Conservation (phyloP, 2,888 invertebrate genomes). For the Lissonota sp. region DNA sequence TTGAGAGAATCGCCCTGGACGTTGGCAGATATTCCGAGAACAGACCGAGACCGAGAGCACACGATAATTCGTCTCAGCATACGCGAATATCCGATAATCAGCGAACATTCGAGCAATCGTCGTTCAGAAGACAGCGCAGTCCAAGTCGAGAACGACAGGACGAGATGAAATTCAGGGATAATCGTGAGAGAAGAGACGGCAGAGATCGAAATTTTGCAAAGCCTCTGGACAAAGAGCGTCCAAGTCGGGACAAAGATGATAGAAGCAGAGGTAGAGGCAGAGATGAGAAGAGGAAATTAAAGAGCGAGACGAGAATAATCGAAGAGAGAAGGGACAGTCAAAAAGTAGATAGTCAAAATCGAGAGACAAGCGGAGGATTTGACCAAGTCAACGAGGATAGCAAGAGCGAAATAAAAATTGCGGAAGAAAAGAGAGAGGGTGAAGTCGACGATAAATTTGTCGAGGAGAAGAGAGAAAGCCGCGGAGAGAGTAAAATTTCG, state of each 20-base stretch:
- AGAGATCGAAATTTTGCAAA: conserved; percentile 49
- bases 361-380: conserved; percentile 27
- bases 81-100: conserved; percentile 38
- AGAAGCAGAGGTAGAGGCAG: conserved; percentile 40
- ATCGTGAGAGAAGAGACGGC: conserved; percentile 53
- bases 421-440: conserved; percentile 39
- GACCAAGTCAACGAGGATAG: conserved; percentile 30
- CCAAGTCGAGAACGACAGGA: conserved; percentile 69
- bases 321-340: conserved; percentile 28
- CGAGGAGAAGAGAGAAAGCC: too few species aligned
- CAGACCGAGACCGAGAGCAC: conserved; percentile 39
- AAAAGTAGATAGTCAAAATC: conserved; percentile 41
- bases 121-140: conserved; percentile 70
- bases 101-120: conserved; percentile 29
- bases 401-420: conserved; percentile 8
- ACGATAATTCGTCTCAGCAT: conserved; percentile 41
- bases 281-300: conserved; percentile 41
- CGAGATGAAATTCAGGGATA: conserved; percentile 66
- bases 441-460: too few species aligned
- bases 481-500: too few species aligned
- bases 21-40: conserved; percentile 39
- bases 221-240: conserved; percentile 56
- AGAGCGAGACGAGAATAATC: background rate
- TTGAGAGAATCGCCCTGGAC: conserved; percentile 34
- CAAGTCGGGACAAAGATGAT: conserved; percentile 54